Conservation (phyloP, 2,113 vertebrate genomes). For the Chelonoidis abingdonii region DNA sequence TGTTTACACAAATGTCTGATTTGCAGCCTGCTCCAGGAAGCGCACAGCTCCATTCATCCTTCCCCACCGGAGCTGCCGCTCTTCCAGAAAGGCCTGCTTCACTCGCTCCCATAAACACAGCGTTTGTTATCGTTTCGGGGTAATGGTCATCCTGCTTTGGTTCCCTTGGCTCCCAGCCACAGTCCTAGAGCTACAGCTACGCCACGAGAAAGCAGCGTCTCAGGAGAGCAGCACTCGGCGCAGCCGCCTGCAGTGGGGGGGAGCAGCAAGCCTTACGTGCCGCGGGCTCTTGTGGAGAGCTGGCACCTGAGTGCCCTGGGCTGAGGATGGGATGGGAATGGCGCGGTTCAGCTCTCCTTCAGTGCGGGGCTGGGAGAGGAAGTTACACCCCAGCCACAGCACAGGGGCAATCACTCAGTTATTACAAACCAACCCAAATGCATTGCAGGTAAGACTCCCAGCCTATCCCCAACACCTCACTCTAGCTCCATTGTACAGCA, state of each 20-base stretch:
- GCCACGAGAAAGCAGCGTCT: neutral
- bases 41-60: neutral
- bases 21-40: neutral
- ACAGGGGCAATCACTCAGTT: neutral
- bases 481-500: rapidly evolving
- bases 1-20: neutral
- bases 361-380: neutral
- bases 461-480: neutral
- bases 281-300: neutral
- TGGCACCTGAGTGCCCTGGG: neutral
- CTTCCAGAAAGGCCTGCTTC: rapidly evolving
- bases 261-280: neutral
- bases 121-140: constrained; percentile 22
- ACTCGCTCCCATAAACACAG: constrained; percentile 51
- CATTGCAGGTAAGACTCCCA: neutral
- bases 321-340: neutral
- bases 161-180: neutral
- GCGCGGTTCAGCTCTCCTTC: neutral
- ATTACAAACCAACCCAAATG: neutral
- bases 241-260: neutral
- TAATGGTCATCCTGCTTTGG: neutral
- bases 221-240: rapidly evolving
- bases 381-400: neutral
- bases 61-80: neutral
- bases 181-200: neutral